Evolutionary conservation across 1,140 invertebrate species (phyloP).

Genomic region (Penaeus vannamei): DNA sequence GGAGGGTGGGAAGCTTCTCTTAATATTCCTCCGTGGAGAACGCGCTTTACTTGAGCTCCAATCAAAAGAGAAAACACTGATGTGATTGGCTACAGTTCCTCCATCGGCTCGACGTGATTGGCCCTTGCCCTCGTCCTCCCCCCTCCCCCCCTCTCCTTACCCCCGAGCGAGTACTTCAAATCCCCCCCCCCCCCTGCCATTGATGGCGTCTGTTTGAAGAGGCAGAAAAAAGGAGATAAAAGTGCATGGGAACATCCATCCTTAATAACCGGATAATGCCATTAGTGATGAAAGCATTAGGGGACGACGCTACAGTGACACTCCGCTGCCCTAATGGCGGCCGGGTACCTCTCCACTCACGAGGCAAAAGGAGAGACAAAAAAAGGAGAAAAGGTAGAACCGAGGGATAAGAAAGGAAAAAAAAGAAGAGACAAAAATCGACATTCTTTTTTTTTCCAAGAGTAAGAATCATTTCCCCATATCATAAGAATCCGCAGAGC

Average conservation of each 20-base stretch:
- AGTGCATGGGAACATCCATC: constrained; percentile 62
- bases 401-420: not conserved
- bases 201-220: constrained; percentile 63
- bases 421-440: not conserved
- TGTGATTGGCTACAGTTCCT: constrained; percentile 50
- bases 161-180: constrained; percentile 41
- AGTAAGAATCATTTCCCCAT: not conserved
- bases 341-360: not conserved
- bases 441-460: not conserved
- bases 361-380: constrained; percentile 1
- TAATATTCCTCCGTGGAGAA: constrained; percentile 52
- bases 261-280: constrained; percentile 66
- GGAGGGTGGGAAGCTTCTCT: constrained; percentile 5
- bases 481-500: not conserved
- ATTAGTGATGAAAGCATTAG: constrained; percentile 62
- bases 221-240: constrained; percentile 54
- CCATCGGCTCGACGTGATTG: constrained; percentile 32
- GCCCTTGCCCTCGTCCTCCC: constrained; percentile 8
- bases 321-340: constrained; percentile 35
- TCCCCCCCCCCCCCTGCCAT: constrained; percentile 39
- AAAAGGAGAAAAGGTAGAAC: not conserved
- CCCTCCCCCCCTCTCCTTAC: constrained; percentile 4
- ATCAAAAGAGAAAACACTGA: constrained; percentile 36
- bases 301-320: constrained; percentile 41
- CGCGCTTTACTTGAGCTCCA: constrained; percentile 34